Evolutionary conservation across 1,140 invertebrate species (phyloP).

Genomic region (Coelopa frigida): DNA sequence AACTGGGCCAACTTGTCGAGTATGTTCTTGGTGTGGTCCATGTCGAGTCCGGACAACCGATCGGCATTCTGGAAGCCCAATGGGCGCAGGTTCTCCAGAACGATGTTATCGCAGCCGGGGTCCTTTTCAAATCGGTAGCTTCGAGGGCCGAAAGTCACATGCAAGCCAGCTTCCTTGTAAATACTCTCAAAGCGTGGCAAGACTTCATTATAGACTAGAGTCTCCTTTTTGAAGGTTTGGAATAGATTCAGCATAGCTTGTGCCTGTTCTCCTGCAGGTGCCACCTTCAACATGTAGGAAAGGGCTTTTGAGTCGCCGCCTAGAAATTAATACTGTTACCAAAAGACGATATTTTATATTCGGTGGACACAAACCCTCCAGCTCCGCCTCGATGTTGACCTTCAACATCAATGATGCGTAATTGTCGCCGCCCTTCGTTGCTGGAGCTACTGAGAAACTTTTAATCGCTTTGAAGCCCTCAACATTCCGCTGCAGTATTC

Average conservation of each 20-base stretch:
- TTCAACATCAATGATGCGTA: slow-evolving; percentile 14
- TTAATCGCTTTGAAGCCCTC: slow-evolving; percentile 32
- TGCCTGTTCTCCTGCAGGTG: not conserved
- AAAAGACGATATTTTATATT: too few relatives aligned
- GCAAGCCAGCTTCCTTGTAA: slow-evolving; percentile 25
- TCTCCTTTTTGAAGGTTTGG: slow-evolving; percentile 17
- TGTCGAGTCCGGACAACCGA: slow-evolving; percentile 48
- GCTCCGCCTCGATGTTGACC: slow-evolving; percentile 16
- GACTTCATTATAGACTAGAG: slow-evolving; percentile 16
- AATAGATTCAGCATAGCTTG: not conserved
- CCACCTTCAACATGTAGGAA: slow-evolving; percentile 19
- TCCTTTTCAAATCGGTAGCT: slow-evolving; percentile 10
- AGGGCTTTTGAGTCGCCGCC: slow-evolving; percentile 16
- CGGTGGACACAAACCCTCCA: not conserved
- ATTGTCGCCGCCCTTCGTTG: slow-evolving; percentile 16
- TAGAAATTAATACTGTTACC: not conserved
- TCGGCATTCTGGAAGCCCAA: slow-evolving; percentile 43
- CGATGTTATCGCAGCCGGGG: slow-evolving; percentile 6
- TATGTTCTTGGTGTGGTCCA: slow-evolving; percentile 46
- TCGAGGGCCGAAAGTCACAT: slow-evolving; percentile 15
- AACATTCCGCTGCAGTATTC: slow-evolving; percentile 35
- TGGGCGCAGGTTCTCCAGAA: slow-evolving; percentile 19
- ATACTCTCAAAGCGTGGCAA: slow-evolving; percentile 20
- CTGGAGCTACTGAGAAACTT: slow-evolving; percentile 22
- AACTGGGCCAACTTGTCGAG: slow-evolving; percentile 48